Evolutionary conservation across 2,888 invertebrate genomes (phyloP), one percentile per base, ranked within the genome.

Genomic region (Cataglyphis altisquamis): DNA sequence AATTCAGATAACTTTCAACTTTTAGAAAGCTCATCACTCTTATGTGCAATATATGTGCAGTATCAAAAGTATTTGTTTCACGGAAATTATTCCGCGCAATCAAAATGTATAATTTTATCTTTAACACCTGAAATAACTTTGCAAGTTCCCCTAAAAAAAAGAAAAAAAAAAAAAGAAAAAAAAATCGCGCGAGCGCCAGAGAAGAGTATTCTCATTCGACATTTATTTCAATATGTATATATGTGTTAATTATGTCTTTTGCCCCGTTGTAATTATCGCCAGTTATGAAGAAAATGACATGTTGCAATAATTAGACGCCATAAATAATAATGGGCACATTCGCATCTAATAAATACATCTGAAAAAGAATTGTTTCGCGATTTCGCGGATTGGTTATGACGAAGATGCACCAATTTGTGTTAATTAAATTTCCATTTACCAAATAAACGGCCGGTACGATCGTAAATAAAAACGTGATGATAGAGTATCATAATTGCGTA

Each of bases 401-500:
- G n/a, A 70, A 45, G 18, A 60, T 25, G 70, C 60, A 60, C 78
- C 72, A 60, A 70, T 60, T 60, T 45, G 60, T 45, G 72, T 80
- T 80, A 60, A 80, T 80, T 80, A 60, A 80, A 70, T 80, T 52
- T 62, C 29, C 45, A 18, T 78, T 32, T 60, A 18, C 36, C 72
- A 80, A 70, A 70, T 80, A 70, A 80, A 80, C 45, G 32, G 18
- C 60, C 32, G 8, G 12, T n/a, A 45, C 45, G 12, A 41, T 78
- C 68, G 29, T 9, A 25, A 36, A 48, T 18, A 29, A n/a, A 64
- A 36, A 36, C 72, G 45, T 60, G 45, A 80, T 70, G 72, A 80
- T 36, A 72, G 36, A n/a, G 45, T 67, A 29, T 67, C 18, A 39
- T 67, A 77, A 77, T 77, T 52, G 67, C 57, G 32, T 32, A 41